Conservation (phyloP, 2,113 vertebrate genomes). For the Lepus timidus region DNA sequence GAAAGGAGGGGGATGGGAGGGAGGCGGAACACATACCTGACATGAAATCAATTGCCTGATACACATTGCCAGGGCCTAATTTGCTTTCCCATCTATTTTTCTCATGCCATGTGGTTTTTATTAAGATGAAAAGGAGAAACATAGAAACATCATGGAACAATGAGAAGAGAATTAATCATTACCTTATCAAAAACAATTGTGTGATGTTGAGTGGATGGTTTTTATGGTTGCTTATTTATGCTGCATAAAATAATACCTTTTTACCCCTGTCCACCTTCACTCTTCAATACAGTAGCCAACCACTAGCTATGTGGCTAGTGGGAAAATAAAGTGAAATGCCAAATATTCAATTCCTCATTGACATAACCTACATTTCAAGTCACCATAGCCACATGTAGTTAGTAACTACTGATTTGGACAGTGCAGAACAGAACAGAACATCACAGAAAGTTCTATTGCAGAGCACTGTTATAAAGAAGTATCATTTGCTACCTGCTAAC, state of each 20-base stretch:
- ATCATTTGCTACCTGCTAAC: not conserved
- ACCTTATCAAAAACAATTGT: not conserved
- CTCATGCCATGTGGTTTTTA: constrained; percentile 12
- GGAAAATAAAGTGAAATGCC: not conserved
- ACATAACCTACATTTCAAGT: not conserved
- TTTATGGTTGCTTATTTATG: constrained; percentile 26
- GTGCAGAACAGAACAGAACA: not conserved
- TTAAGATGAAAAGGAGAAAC: constrained; percentile 36
- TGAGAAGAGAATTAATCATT: constrained; percentile 47
- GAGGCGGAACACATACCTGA: not conserved
- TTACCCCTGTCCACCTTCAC: not conserved
- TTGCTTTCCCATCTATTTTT: constrained; percentile 45
- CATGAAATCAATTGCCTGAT: constrained; percentile 25
- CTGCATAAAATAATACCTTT: not conserved
- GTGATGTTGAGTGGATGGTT: not conserved
- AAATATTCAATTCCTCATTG: not conserved
- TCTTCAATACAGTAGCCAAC: not conserved
- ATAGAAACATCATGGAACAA: not conserved
- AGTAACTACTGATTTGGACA: not conserved
- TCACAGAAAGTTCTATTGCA: not conserved
- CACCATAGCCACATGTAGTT: not conserved
- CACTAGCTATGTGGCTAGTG: not conserved
- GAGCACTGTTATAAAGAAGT: not conserved
- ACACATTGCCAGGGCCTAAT: not conserved
- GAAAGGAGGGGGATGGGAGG: not conserved